These are phyloP conservation scores for Hypocryptadius cinnamomeus DNA, from an alignment of 2,113 vertebrate species.

Conservation along the genomic window DNA sequence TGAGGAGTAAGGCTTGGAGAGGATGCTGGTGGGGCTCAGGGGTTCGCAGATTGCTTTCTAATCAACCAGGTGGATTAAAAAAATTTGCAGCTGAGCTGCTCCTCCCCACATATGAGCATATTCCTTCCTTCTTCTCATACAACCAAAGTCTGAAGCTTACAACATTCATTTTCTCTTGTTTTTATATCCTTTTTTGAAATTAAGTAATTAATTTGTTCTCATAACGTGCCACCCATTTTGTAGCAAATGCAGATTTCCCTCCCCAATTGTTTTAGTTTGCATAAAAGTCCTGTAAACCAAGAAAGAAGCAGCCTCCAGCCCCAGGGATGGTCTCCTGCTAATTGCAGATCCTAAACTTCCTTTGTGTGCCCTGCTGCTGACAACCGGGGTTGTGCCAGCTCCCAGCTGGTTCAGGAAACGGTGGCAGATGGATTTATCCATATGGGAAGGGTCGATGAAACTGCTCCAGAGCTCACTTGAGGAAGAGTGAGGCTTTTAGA, in stretches of 20 bases:
- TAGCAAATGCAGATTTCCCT: not conserved
- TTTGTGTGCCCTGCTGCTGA: not conserved
- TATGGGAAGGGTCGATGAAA: accelerated
- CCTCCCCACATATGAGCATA: not conserved
- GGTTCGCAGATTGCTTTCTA: not conserved
- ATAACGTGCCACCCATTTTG: accelerated
- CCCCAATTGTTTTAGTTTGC: not conserved
- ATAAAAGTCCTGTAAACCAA: not conserved
- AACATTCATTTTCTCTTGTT: not conserved
- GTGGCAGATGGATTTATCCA: accelerated
- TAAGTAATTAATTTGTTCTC: not conserved
- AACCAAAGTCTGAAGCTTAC: not conserved
- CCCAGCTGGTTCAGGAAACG: not conserved
- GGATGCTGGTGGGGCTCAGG: not conserved
- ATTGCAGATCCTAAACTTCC: not conserved
- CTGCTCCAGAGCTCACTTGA: not conserved
- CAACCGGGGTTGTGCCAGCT: not conserved
- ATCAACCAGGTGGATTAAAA: not conserved
- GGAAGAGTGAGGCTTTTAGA: not conserved
- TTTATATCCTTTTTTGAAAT: not conserved
- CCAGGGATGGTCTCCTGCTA: not conserved
- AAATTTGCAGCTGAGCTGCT: not conserved
- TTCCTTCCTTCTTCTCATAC: not conserved
- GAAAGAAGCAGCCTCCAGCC: not conserved
- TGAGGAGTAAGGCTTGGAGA: not conserved